Evolutionary conservation across 2,113 vertebrate species (phyloP), one percentile per base, ranked within the genome.

Genomic region (Dromiciops gliroides): DNA sequence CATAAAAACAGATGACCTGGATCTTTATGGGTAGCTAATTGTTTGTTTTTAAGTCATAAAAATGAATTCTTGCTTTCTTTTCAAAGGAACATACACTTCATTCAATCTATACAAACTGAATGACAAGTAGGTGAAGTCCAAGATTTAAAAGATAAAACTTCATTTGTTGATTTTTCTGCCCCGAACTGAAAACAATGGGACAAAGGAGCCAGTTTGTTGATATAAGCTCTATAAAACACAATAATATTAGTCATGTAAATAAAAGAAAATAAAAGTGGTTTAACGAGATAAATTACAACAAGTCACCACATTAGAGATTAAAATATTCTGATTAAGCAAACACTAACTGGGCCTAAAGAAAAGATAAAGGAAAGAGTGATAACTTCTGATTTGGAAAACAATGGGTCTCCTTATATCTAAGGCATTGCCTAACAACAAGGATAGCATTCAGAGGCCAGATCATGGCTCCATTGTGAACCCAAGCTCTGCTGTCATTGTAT

Each of bases 61-160:
- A 96, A 97, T 94, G 92, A 98, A 97, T 96, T 97, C 93, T 90
- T 96, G 95, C 95, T 97, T 98, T 98, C 95, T 98, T 98, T 98
- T 96, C 96, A 96, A 98, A 97, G 51, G 93, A 98, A 97, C 96
- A 83, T 10, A 83, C 93, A 97, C 96, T 98, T 98, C 94, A 96
- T 51, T 95, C 9, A 53, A 93, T 51, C 67, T 95, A 51, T 97
- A 95, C 97, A 97, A 98, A 67, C 51, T 88, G 91, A 97, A 97
- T 16, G 47, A 93, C 95, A 95, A 90, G 52, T 94, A 96, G 97
- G 94, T 98, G 95, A 98, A 98, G 97, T 90, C 67, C 48, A 95
- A 96, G 96, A 98, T 0, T 91, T 94, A 83, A 97, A 98, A 98
- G 93, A 97, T 95, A 97, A 97, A 97, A 97, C 96, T 91, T 52